Percentiles rank a stretch among this genome's conserved stretches.
Evolutionary conservation across 2,888 invertebrate genomes (phyloP).

Genomic region (Azorinus chamasolen): DNA sequence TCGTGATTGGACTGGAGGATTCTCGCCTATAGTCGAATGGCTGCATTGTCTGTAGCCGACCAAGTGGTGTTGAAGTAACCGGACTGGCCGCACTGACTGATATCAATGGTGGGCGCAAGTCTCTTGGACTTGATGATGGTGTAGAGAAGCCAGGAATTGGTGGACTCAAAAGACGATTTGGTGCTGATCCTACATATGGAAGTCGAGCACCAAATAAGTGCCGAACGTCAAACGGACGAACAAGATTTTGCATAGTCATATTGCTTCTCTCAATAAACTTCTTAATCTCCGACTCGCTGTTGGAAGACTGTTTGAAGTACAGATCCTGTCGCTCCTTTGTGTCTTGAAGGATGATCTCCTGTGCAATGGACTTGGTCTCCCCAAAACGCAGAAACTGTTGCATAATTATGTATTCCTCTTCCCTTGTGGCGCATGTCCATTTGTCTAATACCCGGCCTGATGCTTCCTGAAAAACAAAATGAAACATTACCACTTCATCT

Average conservation of each 20-base stretch:
- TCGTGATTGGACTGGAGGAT: constrained; percentile 68
- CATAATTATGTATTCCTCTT: constrained; percentile 96
- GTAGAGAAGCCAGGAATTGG: constrained; percentile 76
- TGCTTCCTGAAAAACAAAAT: constrained; percentile 89
- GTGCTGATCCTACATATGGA: constrained; percentile 76
- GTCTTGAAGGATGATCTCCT: constrained; percentile 88
- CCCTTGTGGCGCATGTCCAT: constrained; percentile 95
- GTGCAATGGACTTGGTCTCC: constrained; percentile 94
- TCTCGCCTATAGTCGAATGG: constrained; percentile 94
- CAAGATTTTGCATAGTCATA: constrained; percentile 81
- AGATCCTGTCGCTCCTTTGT: constrained; percentile 81
- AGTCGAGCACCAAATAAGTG: constrained; percentile 76
- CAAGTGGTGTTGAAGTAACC: constrained; percentile 92
- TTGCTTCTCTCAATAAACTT: constrained; percentile 88
- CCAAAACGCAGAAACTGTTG: constrained; percentile 96
- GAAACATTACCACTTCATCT: too few species aligned
- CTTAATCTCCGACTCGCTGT: constrained; percentile 88
- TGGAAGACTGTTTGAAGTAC: constrained; percentile 78
- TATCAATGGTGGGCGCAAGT: constrained; percentile 73
- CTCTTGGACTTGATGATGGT: constrained; percentile 60
- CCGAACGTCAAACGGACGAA: constrained; percentile 81
- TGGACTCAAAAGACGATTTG: constrained; percentile 75
- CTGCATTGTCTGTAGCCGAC: constrained; percentile 97
- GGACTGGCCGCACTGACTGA: constrained; percentile 87
- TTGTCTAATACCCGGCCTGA: constrained; percentile 94